phyloP scores from a whole-genome alignment of 2,888 invertebrate genomes.

The Caenorhabditis drosophilae region DNA sequence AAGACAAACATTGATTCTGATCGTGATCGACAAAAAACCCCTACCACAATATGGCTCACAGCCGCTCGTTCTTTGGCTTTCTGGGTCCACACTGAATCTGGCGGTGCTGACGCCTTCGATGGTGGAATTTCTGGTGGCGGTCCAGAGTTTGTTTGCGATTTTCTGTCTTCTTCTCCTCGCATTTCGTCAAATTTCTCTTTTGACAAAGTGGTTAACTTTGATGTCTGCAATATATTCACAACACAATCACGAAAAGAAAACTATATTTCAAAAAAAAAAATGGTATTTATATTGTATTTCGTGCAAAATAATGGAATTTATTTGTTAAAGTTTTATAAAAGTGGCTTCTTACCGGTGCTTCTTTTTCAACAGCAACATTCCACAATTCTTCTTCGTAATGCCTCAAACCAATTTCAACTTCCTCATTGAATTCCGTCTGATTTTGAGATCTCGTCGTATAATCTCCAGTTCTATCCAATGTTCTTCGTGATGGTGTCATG shows the following conservation, averaged over 20 bases:
- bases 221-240: conserved; percentile 29
- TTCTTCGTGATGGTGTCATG: conserved; percentile 80
- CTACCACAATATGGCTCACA: conserved; percentile 42
- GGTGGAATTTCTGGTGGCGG: conserved; percentile 49
- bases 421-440: conserved; percentile 89
- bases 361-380: conserved; percentile 71
- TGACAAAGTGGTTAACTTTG: conserved; percentile 57
- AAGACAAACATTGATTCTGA: no score
- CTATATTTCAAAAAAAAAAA: conserved; percentile 3
- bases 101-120: conserved; percentile 32
- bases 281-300: no score
- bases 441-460: conserved; percentile 83
- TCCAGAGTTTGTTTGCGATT: conserved; percentile 6
- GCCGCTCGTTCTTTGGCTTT: conserved; percentile 68
- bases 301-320: conserved; percentile 4
- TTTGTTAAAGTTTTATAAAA: background rate
- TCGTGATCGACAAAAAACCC: no score
- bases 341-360: conserved; percentile 36
- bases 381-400: conserved; percentile 94
- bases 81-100: conserved; percentile 63
- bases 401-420: conserved; percentile 93
- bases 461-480: conserved; percentile 84
- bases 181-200: conserved; percentile 54
- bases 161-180: conserved; percentile 26
- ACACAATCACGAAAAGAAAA: conserved; percentile 25